Conservation (phyloP, 2,797 vertebrate genomes). For the Etheostoma perlongum region DNA sequence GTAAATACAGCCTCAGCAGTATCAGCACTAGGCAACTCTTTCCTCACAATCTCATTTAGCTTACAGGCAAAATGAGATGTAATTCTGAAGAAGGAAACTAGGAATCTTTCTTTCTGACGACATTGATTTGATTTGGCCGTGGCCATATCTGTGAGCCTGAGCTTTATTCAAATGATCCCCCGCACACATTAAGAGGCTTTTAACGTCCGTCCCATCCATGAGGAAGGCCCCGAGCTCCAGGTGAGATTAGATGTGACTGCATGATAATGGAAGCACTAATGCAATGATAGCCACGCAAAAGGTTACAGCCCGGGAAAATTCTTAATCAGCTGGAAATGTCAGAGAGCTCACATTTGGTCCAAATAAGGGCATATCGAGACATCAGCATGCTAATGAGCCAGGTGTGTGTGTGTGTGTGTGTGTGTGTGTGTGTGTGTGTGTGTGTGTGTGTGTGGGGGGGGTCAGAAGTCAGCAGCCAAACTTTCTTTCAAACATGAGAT, state of each 20-base stretch:
- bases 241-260: constrained; percentile 83
- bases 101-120: constrained; percentile 47
- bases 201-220: constrained; percentile 45
- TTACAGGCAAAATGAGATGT: constrained; percentile 30
- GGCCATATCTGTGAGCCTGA: constrained; percentile 43
- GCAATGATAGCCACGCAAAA: constrained; percentile 77
- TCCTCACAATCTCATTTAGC: constrained; percentile 24
- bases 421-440: too few species aligned
- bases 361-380: constrained; percentile 68
- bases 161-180: constrained; percentile 67
- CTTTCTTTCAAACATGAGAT: constrained; percentile 29
- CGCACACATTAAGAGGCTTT: constrained; percentile 73
- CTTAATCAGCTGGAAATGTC: constrained; percentile 86
- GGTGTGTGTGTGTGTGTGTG: background rate
- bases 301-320: constrained; percentile 79
- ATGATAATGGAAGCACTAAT: constrained; percentile 83
- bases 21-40: background rate
- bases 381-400: constrained; percentile 62
- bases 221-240: constrained; percentile 57
- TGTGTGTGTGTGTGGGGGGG: background rate
- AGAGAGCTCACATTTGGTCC: constrained; percentile 76
- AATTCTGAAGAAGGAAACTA: constrained; percentile 50
- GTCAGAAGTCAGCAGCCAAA: constrained; percentile 14
- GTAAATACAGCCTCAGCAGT: background rate
- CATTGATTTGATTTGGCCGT: constrained; percentile 66